A percentile compares a stretch with the other conserved stretches of the same genome.
Evolutionary conservation across 2,797 vertebrate genomes (phyloP).

Genomic region (Macropodus opercularis): DNA sequence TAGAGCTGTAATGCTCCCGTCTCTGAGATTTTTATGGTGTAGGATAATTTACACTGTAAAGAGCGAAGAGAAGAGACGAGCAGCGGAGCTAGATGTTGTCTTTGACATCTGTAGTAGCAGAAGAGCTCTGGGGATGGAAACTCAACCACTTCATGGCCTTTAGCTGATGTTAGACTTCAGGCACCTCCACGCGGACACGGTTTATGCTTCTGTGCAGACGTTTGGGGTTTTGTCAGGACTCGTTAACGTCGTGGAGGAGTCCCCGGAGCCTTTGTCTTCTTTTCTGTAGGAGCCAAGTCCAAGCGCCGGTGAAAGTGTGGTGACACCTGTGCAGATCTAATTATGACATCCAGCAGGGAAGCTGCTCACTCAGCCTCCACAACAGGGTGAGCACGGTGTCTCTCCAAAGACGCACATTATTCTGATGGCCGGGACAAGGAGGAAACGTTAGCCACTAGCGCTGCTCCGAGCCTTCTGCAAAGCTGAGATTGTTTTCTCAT

Average conservation of each 20-base stretch:
- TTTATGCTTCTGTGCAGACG: too few species aligned
- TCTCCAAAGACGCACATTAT: slow-evolving; percentile 65
- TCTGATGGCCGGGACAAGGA: slow-evolving; percentile 50
- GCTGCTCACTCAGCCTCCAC: slow-evolving; percentile 67
- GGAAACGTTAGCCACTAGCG: slow-evolving; percentile 51
- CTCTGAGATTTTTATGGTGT: not conserved
- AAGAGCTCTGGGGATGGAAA: too few species aligned
- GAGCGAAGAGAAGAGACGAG: not conserved
- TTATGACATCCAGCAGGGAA: slow-evolving; percentile 68
- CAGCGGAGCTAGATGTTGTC: not conserved
- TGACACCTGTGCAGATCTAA: slow-evolving; percentile 73
- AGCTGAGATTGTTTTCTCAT: slow-evolving; percentile 57
- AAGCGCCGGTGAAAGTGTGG: slow-evolving; percentile 73
- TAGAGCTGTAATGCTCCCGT: not conserved
- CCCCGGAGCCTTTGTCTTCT: slow-evolving; percentile 11
- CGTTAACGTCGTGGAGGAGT: not conserved
- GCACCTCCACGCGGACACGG: too few species aligned
- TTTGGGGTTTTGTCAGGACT: too few species aligned
- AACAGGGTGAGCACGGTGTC: slow-evolving; percentile 57
- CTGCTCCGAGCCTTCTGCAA: slow-evolving; percentile 38
- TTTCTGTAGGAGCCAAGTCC: slow-evolving; percentile 43
- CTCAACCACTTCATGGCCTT: too few species aligned
- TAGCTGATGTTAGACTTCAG: too few species aligned
- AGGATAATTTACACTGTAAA: not conserved
- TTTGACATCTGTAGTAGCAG: not conserved